These are phyloP conservation scores for Pantherophis guttatus DNA, from an alignment of 2,113 vertebrate species.

Conservation along the genomic window DNA sequence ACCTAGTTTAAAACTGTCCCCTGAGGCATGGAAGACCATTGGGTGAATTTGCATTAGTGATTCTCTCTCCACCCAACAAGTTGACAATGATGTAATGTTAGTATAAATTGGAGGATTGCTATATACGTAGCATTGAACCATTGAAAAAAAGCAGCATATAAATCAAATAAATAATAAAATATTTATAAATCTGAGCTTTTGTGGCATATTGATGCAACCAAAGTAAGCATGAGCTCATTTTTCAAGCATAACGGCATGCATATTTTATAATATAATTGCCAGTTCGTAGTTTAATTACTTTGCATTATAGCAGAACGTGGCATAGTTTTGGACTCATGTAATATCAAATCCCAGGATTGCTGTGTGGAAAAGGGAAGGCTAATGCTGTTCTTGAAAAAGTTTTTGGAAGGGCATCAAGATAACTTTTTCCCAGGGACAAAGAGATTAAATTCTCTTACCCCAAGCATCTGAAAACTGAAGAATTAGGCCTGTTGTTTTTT, in stretches of 20 bases:
- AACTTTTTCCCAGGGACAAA: neutral
- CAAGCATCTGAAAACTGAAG: neutral
- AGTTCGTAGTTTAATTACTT: conserved; percentile 18
- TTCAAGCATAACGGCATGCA: neutral
- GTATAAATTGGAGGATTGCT: neutral
- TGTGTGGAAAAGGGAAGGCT: conserved; percentile 9
- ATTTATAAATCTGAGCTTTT: neutral
- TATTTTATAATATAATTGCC: neutral
- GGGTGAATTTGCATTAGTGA: neutral
- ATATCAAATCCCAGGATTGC: neutral
- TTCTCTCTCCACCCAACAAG: neutral
- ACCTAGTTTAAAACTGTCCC: neutral
- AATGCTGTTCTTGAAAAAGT: conserved; percentile 26
- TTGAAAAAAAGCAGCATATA: neutral
- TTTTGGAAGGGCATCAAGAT: neutral
- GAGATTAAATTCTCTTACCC: conserved; percentile 1
- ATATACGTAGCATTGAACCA: neutral
- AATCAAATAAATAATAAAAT: neutral
- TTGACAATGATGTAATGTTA: neutral
- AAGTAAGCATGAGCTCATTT: conserved; percentile 7
- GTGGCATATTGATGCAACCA: neutral
- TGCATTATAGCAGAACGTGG: neutral
- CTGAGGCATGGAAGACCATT: neutral
- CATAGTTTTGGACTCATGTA: neutral
- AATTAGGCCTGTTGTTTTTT: rapidly evolving